Conservation (phyloP, 1,140 invertebrate species). For the Drosophila bocqueti region DNA sequence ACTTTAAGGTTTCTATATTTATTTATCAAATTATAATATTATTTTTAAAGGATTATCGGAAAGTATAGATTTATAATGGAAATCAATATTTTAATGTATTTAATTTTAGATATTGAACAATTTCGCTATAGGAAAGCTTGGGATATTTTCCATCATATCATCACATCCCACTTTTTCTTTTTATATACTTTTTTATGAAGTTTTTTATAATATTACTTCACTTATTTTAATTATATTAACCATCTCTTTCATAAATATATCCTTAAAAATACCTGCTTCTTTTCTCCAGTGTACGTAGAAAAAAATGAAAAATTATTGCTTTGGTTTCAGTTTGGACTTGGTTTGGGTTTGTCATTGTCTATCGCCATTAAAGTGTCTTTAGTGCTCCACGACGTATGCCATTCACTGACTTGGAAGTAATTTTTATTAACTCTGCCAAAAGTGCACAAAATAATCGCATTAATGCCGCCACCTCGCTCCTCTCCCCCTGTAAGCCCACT, state of each 20-base stretch:
- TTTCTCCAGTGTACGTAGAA: conserved; percentile 10
- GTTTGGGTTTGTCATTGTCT: conserved; percentile 63
- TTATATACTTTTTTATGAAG: not conserved
- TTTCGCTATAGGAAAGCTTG: not conserved
- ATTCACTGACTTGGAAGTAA: conserved; percentile 83
- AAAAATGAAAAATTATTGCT: conserved; percentile 64
- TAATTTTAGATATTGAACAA: not conserved
- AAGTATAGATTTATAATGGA: too few relatives aligned
- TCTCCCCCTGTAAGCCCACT: not conserved
- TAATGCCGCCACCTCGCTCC: conserved; percentile 46
- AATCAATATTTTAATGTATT: too few relatives aligned
- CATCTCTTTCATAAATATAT: not conserved
- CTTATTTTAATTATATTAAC: too few relatives aligned
- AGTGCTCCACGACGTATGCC: conserved; percentile 70
- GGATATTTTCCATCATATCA: not conserved
- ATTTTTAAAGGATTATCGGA: not conserved
- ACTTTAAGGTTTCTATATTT: not conserved
- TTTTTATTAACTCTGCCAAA: conserved; percentile 81
- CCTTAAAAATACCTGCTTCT: not conserved
- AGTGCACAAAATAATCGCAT: conserved; percentile 84
- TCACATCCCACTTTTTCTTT: not conserved
- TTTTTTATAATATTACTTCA: not conserved
- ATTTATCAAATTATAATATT: not conserved
- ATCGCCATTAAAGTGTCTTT: conserved; percentile 80
- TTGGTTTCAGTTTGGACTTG: conserved; percentile 30